Evolutionary conservation across 2,888 invertebrate genomes (phyloP).

Genomic region (Teleiodes luculella): DNA sequence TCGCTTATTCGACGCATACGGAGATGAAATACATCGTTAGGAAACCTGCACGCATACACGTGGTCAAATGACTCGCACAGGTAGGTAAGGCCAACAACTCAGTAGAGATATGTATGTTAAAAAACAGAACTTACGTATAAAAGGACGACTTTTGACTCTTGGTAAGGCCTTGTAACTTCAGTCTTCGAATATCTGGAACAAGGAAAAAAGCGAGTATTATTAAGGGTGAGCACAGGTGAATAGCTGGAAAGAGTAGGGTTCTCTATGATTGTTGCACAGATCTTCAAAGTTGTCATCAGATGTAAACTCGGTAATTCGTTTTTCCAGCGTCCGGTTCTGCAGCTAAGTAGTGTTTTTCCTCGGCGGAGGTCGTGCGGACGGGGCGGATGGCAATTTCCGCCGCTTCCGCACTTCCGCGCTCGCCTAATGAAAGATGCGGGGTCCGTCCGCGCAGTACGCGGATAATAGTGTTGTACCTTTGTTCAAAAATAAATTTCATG

Average conservation of each 20-base stretch:
- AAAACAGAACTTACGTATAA: constrained; percentile 16
- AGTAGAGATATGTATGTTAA: too few species aligned
- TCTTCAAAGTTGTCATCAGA: background rate
- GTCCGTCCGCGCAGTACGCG: constrained; percentile 17
- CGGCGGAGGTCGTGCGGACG: constrained; percentile 24
- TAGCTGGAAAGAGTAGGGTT: too few species aligned
- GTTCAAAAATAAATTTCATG: too few species aligned
- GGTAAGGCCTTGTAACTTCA: constrained; percentile 30
- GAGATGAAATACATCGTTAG: too few species aligned
- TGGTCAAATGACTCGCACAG: too few species aligned
- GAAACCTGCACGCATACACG: too few species aligned
- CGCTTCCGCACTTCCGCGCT: constrained; percentile 28
- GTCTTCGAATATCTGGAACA: constrained; percentile 42
- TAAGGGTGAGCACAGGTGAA: too few species aligned
- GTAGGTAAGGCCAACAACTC: too few species aligned
- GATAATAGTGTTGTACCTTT: too few species aligned
- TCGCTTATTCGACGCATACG: too few species aligned
- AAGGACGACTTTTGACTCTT: constrained; percentile 15
- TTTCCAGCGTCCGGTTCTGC: background rate
- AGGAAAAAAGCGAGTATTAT: constrained; percentile 19
- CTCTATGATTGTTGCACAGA: background rate
- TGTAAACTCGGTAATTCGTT: background rate
- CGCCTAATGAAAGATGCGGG: constrained; percentile 40
- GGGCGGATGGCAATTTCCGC: constrained; percentile 50
- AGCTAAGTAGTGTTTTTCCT: background rate